Evolutionary conservation across 2,113 vertebrate genomes (phyloP).

Genomic region (Protobothrops flavoviridis): DNA sequence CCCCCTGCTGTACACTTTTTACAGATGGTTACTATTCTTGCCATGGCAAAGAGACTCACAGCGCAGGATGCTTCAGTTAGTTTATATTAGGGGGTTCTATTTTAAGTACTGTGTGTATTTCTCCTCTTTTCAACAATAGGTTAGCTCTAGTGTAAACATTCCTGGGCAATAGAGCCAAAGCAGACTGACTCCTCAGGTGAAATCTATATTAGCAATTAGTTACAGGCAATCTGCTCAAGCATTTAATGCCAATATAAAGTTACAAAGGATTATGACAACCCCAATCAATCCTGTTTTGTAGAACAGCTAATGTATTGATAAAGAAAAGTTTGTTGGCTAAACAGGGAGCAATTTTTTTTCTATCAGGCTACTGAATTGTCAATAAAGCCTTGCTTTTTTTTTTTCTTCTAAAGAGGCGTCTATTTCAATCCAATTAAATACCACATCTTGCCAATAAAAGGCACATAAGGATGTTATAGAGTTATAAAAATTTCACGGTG

Average conservation of each 20-base stretch:
- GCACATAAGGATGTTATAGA: not conserved
- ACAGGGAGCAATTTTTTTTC: not conserved
- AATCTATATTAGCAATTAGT: slow-evolving; percentile 21
- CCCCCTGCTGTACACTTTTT: not conserved
- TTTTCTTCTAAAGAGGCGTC: slow-evolving; percentile 28
- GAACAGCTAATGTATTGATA: not conserved
- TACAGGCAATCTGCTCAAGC: slow-evolving; percentile 17
- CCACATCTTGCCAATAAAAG: slow-evolving; percentile 44
- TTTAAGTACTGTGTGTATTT: not conserved
- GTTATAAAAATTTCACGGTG: not conserved
- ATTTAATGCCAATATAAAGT: slow-evolving; percentile 28
- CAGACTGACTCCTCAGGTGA: not conserved
- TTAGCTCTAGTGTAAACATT: not conserved
- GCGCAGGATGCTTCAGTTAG: not conserved
- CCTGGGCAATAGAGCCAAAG: not conserved
- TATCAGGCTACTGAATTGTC: not conserved
- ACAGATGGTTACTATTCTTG: not conserved
- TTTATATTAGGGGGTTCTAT: not conserved
- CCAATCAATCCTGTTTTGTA: slow-evolving; percentile 11
- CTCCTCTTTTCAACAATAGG: slow-evolving; percentile 1
- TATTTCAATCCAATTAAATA: slow-evolving; percentile 42
- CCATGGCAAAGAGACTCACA: not conserved
- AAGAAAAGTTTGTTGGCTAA: slow-evolving; percentile 7
- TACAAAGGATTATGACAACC: not conserved
- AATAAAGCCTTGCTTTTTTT: not conserved